A percentile compares a stretch with the other conserved stretches of the same genome.
Evolutionary conservation across 2,113 vertebrate genomes (phyloP).

Genomic region (Carassius carassius): DNA sequence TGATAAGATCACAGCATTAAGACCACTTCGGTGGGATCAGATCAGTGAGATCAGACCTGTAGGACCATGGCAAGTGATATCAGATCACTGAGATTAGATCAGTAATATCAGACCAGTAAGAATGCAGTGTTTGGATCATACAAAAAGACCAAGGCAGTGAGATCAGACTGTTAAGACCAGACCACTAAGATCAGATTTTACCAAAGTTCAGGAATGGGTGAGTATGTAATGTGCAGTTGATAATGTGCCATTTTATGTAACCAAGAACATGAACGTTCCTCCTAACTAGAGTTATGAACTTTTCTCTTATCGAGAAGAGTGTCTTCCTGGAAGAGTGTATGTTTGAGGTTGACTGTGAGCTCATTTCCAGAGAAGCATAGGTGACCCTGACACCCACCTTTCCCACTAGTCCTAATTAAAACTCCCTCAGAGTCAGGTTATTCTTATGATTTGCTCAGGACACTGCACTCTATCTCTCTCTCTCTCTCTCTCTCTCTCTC

Average conservation of each 20-base stretch:
- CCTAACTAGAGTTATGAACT: constrained; percentile 3
- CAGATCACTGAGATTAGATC: neutral
- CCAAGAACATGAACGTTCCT: neutral
- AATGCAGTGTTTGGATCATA: neutral
- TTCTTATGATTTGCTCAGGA: constrained; percentile 5
- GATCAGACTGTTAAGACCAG: neutral
- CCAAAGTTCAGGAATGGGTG: neutral
- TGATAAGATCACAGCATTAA: no score
- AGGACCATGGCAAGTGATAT: neutral
- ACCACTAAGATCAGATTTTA: neutral
- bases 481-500: no score
- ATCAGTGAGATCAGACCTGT: no score
- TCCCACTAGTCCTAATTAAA: constrained; percentile 56
- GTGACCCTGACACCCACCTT: constrained; percentile 21
- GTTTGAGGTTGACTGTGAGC: constrained; percentile 2
- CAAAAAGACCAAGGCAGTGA: no score
- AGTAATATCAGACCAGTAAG: no score
- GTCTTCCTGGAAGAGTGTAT: neutral
- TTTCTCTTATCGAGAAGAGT: neutral
- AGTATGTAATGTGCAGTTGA: neutral
- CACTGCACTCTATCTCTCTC: neutral
- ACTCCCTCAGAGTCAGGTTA: neutral
- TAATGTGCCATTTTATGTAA: neutral
- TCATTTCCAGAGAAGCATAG: constrained; percentile 10
- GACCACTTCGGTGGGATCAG: neutral